Evolutionary conservation across 2,888 invertebrate species (phyloP).

Genomic region (Idaea straminata): DNA sequence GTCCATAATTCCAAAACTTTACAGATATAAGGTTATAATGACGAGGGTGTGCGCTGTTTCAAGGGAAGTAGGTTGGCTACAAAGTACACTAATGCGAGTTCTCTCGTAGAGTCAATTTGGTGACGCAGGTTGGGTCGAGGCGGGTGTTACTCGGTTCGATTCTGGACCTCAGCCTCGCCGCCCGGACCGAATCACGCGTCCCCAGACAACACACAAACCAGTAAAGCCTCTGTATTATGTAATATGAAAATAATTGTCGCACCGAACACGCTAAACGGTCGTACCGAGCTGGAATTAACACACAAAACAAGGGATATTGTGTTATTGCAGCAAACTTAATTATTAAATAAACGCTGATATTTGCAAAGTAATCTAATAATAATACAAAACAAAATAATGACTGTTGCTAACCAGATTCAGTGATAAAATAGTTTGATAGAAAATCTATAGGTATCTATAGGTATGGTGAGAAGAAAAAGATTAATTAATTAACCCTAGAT

Average conservation of each 20-base stretch:
- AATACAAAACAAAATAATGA: background rate
- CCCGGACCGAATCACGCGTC: constrained; percentile 60
- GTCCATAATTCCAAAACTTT: constrained; percentile 33
- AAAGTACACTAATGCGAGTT: constrained; percentile 67
- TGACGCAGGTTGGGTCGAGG: constrained; percentile 32
- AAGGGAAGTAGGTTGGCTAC: constrained; percentile 52
- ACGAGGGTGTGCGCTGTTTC: constrained; percentile 41
- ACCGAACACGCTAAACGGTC: constrained; percentile 54
- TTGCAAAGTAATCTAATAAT: background rate
- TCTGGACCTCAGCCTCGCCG: constrained; percentile 24
- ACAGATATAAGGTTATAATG: constrained; percentile 36
- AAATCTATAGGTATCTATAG: background rate
- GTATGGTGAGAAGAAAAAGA: background rate
- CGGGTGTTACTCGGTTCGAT: constrained; percentile 24
- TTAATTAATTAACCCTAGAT: background rate
- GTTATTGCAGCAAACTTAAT: constrained; percentile 59
- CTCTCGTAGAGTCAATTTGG: constrained; percentile 50
- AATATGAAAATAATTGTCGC: constrained; percentile 74
- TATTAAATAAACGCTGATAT: constrained; percentile 13
- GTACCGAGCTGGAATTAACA: constrained; percentile 51
- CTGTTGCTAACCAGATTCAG: background rate
- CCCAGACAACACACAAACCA: constrained; percentile 57
- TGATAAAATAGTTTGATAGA: background rate
- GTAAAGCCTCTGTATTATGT: constrained; percentile 66
- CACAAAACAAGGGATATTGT: constrained; percentile 58